Conservation (phyloP, 1,140 invertebrate genomes). For the Temnothorax curvispinosus region DNA sequence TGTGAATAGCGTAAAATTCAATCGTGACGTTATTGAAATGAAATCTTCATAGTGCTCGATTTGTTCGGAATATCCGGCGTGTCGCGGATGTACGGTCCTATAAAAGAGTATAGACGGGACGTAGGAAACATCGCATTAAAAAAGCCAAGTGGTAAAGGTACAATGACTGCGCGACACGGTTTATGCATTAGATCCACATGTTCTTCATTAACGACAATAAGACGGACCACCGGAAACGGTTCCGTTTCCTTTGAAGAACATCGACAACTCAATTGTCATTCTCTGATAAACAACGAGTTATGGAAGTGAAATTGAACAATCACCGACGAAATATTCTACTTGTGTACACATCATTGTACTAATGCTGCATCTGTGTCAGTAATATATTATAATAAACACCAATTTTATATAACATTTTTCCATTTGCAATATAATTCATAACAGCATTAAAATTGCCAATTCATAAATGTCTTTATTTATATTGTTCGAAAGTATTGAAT, state of each 20-base stretch:
- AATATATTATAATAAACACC: background rate
- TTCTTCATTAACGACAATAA: constrained; percentile 82
- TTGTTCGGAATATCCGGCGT: background rate
- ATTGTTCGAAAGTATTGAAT: no score
- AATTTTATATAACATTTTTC: background rate
- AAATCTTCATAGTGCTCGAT: constrained; percentile 23
- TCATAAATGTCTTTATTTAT: no score
- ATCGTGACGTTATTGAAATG: background rate
- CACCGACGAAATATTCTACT: background rate
- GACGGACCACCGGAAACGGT: constrained; percentile 72
- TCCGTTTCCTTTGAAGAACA: constrained; percentile 65
- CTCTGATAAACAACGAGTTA: constrained; percentile 35
- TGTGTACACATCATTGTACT: background rate
- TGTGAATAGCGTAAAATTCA: background rate
- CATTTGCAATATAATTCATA: no score
- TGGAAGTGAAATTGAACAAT: constrained; percentile 5
- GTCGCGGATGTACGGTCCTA: constrained; percentile 52
- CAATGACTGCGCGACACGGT: constrained; percentile 77
- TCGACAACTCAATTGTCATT: constrained; percentile 63
- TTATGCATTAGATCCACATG: constrained; percentile 83
- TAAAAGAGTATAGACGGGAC: constrained; percentile 41
- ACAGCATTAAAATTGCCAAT: no score
- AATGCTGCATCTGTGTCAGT: background rate
- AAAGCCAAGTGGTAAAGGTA: constrained; percentile 74
- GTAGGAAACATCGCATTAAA: constrained; percentile 77